Base-by-base conservation (phyloP, 2,797 vertebrate species). In the Eospalax fontanierii region DNA sequence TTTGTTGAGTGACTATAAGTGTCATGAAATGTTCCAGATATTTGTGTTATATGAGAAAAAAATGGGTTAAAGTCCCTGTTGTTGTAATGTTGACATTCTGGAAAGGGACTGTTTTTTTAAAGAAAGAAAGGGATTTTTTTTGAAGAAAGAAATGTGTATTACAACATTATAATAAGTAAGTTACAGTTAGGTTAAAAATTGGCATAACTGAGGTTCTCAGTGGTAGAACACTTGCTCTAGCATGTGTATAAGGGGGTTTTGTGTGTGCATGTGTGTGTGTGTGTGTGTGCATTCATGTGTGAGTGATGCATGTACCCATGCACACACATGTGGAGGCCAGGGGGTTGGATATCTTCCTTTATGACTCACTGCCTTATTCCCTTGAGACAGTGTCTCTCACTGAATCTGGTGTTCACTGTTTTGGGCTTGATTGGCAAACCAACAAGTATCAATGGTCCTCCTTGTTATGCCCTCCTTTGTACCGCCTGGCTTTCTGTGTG, bases 31-130 rank as follows among this genome's bases (percentile, higher is more conserved):
- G 65, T 81, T 94, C 71, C 93, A 63, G 82, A 90, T 82, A 43
- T 83, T 71, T 93, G 38, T 93, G 75, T 90, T 80, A 80, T 10
- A 71, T 79, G 40, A 94, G 86, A 95, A 85, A 22, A 85, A 33
- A 46, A n/a, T n/a, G 9, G 50, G 50, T 9, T 54, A 2, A 15
- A 93, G 57, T 59, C 26, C 73, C 50, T 35, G 15, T n/a, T 54
- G 35, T 79, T 87, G 22, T 19, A 74, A 93, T 90, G 57, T 50
- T 95, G 92, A 75, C 50, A 35, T 83, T 75, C 21, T 85, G 24
- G 28, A 11, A 30, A 76, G 26, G 14, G n/a, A 43, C 83, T 43
- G 28, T 63, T 57, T 91, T 40, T 50, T 50, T 50, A n/a, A n/a
- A n/a, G 46, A 50, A 6, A 6, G 46, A 50, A 50, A 50, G 46